Conservation (phyloP, 2,797 vertebrate species). For the Sciurus carolinensis region DNA sequence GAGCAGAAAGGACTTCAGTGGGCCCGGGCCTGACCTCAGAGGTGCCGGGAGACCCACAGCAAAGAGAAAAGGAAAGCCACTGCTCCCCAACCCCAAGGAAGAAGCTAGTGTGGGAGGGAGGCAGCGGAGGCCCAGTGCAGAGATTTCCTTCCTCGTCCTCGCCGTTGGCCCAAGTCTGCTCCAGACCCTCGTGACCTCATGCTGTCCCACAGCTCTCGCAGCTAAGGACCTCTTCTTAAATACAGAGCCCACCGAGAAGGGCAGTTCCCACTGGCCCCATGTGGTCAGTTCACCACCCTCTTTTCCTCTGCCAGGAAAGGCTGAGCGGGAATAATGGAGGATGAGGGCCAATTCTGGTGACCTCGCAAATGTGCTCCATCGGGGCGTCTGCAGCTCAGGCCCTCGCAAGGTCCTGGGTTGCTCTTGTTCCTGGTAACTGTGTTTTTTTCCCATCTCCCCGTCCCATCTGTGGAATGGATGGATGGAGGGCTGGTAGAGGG, state of each 20-base stretch:
- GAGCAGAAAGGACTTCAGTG: no score
- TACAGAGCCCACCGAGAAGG: background rate
- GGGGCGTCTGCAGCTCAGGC: rapidly evolving
- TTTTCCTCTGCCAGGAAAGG: background rate
- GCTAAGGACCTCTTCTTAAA: background rate
- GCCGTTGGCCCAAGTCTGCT: background rate
- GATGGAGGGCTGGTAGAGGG: background rate
- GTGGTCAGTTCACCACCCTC: background rate
- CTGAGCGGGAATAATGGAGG: rapidly evolving
- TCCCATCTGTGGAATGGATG: background rate
- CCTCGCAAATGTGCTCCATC: rapidly evolving
- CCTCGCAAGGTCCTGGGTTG: no score
- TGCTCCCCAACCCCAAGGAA: background rate
- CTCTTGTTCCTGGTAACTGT: background rate
- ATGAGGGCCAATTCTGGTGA: background rate
- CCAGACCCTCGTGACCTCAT: background rate
- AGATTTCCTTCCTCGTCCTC: background rate
- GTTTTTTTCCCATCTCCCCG: background rate
- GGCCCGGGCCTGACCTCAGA: rapidly evolving
- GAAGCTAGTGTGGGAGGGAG: rapidly evolving
- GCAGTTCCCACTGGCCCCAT: background rate
- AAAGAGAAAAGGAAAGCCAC: background rate
- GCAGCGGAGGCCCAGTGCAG: background rate
- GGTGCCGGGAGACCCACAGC: background rate
- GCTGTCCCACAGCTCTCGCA: background rate